Conservation (phyloP, 2,888 invertebrate species). For the Cremastinae sp. region DNA sequence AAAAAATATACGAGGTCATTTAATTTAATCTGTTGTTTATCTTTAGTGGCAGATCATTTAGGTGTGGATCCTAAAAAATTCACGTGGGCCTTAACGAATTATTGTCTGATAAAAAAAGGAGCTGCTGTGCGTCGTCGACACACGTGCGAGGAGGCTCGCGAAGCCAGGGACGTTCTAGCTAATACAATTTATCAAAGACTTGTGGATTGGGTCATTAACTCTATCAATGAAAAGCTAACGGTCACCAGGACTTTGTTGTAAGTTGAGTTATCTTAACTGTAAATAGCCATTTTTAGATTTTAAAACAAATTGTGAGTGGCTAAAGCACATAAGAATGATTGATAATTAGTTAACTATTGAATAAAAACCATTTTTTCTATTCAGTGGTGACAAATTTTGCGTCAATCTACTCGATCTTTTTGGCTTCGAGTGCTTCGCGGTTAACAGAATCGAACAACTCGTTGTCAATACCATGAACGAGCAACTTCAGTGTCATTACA, state of each 20-base stretch:
- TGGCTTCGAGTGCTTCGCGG: constrained; percentile 95
- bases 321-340: no score
- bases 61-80: constrained; percentile 91
- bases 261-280: no score
- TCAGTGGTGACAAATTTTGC: constrained; percentile 92
- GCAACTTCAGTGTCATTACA: constrained; percentile 95
- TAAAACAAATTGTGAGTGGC: no score
- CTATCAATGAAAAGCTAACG: constrained; percentile 91
- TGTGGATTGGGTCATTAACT: constrained; percentile 93
- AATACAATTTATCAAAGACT: constrained; percentile 91
- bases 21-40: no score
- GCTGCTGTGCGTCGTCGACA: constrained; percentile 86
- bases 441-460: constrained; percentile 93
- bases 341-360: constrained; percentile 37
- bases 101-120: constrained; percentile 89
- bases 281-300: no score
- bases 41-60: constrained; percentile 87
- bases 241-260: constrained; percentile 93
- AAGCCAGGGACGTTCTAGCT: constrained; percentile 92
- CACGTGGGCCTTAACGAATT: constrained; percentile 91
- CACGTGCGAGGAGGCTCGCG: constrained; percentile 89
- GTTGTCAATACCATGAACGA: constrained; percentile 95
- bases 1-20: no score
- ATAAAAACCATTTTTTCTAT: constrained; percentile 44
- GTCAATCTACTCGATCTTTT: constrained; percentile 93